These are phyloP conservation scores for Gnathonemus longibarbis DNA, from an alignment of 2,113 vertebrate genomes.

Conservation along the genomic window DNA sequence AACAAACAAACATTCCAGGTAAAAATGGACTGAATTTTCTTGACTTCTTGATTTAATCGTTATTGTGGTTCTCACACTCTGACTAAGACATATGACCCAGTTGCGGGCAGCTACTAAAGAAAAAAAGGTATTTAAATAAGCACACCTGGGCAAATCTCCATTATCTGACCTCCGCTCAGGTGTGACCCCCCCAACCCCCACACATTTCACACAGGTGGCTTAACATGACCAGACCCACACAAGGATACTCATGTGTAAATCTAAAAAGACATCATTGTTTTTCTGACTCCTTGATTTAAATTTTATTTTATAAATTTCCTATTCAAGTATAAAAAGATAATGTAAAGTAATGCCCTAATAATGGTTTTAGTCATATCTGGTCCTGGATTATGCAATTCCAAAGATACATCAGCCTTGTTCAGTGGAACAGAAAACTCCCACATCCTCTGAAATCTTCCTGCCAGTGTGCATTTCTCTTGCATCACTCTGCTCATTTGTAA, in stretches of 20 bases:
- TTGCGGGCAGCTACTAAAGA: not conserved
- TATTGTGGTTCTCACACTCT: not conserved
- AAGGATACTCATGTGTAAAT: not conserved
- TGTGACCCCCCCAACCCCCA: not conserved
- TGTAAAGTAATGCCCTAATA: not conserved
- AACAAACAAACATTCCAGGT: not conserved
- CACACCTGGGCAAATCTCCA: constrained; percentile 8
- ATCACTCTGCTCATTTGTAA: not conserved
- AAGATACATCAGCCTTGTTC: not conserved
- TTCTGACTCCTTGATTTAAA: not conserved
- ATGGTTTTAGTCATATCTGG: not conserved
- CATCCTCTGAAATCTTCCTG: not conserved
- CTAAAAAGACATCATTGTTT: not conserved
- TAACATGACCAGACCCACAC: not conserved
- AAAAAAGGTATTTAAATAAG: not conserved
- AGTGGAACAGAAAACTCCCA: not conserved
- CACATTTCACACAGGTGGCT: not conserved
- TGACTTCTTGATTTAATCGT: not conserved
- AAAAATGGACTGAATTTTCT: not conserved
- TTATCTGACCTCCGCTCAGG: constrained; percentile 8
- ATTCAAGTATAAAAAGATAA: not conserved
- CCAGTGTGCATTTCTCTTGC: not conserved
- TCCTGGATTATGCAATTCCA: not conserved
- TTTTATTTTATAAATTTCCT: not conserved
- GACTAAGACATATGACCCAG: not conserved